A percentile compares a stretch with the other conserved stretches of the same genome.
These are phyloP conservation scores for Takifugu rubripes DNA, from an alignment of 2,797 vertebrate species.

Conservation along the genomic window DNA sequence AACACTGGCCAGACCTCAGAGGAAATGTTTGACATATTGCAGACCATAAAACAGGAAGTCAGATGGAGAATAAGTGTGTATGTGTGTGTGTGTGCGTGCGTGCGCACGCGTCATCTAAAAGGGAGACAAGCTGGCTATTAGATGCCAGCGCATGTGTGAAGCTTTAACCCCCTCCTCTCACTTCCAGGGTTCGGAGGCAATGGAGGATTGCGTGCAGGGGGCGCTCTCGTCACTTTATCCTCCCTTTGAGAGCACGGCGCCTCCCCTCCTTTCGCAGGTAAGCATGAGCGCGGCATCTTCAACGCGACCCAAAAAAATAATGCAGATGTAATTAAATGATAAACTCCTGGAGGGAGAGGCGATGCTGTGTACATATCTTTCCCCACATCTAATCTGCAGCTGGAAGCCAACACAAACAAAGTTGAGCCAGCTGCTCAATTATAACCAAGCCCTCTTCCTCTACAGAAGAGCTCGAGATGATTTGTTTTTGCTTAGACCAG, in stretches of 20 bases:
- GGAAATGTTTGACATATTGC: slow-evolving; percentile 67
- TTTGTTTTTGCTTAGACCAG: slow-evolving; percentile 1
- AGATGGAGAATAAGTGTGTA: slow-evolving; percentile 35
- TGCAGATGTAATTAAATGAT: slow-evolving; percentile 37
- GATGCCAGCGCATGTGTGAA: slow-evolving; percentile 47
- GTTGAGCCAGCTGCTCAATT: slow-evolving; percentile 17
- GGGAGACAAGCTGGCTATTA: slow-evolving; percentile 36
- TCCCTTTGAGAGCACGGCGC: slow-evolving; percentile 89
- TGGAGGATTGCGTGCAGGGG: slow-evolving; percentile 93
- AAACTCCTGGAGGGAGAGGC: slow-evolving; percentile 1
- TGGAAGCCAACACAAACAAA: slow-evolving; percentile 29
- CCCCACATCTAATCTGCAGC: slow-evolving; percentile 18
- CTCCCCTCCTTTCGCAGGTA: slow-evolving; percentile 88
- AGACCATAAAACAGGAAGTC: slow-evolving; percentile 69
- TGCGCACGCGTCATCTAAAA: slow-evolving; percentile 39
- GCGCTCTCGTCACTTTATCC: slow-evolving; percentile 89
- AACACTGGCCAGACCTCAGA: slow-evolving; percentile 38
- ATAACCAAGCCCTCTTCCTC: slow-evolving; percentile 19
- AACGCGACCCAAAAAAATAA: slow-evolving; percentile 15
- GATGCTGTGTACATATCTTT: slow-evolving; percentile 1
- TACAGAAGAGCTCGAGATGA: slow-evolving; percentile 1
- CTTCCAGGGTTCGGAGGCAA: slow-evolving; percentile 85
- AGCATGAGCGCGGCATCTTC: not conserved
- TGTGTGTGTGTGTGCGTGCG: slow-evolving; percentile 27
- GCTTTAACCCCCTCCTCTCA: slow-evolving; percentile 43